phyloP scores from a whole-genome alignment of 2,797 vertebrate genomes.

The Sphenodon punctatus region DNA sequence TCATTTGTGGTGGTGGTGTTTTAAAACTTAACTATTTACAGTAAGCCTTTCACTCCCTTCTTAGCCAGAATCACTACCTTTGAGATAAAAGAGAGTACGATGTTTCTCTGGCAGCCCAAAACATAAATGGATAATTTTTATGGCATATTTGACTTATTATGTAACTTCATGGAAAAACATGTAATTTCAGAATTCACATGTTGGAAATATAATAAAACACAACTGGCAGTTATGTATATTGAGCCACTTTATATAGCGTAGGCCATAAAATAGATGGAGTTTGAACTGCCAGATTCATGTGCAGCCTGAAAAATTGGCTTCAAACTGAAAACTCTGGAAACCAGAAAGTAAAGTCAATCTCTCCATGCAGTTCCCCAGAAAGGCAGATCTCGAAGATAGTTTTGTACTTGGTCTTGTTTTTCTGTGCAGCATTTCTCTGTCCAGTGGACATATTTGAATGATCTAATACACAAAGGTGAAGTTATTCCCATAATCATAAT shows the following conservation, averaged over 20 bases:
- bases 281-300: conserved; percentile 13
- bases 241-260: conserved; percentile 18
- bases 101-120: neutral
- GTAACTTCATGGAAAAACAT: conserved; percentile 19
- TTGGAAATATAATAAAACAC: conserved; percentile 30
- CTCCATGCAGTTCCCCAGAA: neutral
- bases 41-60: neutral
- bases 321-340: neutral
- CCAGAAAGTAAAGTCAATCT: neutral
- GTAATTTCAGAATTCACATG: conserved; percentile 6
- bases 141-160: conserved; percentile 2
- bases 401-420: too few relatives aligned
- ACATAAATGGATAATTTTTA: neutral
- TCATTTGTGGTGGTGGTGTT: neutral
- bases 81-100: neutral
- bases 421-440: too few relatives aligned
- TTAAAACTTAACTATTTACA: conserved; percentile 24
- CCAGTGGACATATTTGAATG: too few relatives aligned
- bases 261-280: conserved; percentile 40
- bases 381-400: neutral
- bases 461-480: too few relatives aligned
- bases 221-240: conserved; percentile 1
- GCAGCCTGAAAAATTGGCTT: neutral
- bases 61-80: neutral
- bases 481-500: too few relatives aligned